Base-by-base conservation (phyloP, 2,888 invertebrate genomes). In the Dorcus parallelipipedus region DNA sequence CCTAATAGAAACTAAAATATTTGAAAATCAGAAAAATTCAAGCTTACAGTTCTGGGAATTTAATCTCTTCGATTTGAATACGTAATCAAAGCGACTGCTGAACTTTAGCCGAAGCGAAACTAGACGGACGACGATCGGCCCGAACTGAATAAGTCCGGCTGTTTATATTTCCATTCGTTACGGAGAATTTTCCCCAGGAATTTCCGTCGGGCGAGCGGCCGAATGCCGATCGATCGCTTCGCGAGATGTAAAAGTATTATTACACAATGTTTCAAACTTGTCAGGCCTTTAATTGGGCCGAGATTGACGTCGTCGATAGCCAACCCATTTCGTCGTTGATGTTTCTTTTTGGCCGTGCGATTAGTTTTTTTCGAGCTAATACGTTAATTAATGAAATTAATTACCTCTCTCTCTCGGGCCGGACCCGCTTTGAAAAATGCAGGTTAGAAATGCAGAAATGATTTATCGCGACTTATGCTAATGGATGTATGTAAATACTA, bases 241-340 rank as follows among this genome's bases (percentile, higher is more conserved):
- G 63, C 56, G 51, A 64, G 56, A 63, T 64, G 65, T 74, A 70
- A 72, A 72, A 68, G 70, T 71, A 73, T 73, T 73, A 73, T 74
- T 73, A 73, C 70, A 72, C 71, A 73, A 72, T 71, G 71, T 71
- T 72, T 66, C 71, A 69, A 71, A 73, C 69, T 71, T 74, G 74
- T 74, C 74, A 71, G 67, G 69, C 67, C 66, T 70, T 73, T 74
- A 75, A 75, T 74, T 74, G 74, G 71, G 62, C 67, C 60, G 53
- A 71, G 73, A 74, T 75, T 71, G 72, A 73, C 69, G 68, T 67
- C 64, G 62, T 58, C 65, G 72, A 74, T 74, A 73, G 71, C 59
- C 60, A 65, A 67, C 69, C 65, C 60, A 69, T 68, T 67, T 69
- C 69, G 69, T 71, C 70, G 71, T 69, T 69, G 71, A 70, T 70